phyloP scores from a whole-genome alignment of 2,797 vertebrate species.

The Esox lucius region DNA sequence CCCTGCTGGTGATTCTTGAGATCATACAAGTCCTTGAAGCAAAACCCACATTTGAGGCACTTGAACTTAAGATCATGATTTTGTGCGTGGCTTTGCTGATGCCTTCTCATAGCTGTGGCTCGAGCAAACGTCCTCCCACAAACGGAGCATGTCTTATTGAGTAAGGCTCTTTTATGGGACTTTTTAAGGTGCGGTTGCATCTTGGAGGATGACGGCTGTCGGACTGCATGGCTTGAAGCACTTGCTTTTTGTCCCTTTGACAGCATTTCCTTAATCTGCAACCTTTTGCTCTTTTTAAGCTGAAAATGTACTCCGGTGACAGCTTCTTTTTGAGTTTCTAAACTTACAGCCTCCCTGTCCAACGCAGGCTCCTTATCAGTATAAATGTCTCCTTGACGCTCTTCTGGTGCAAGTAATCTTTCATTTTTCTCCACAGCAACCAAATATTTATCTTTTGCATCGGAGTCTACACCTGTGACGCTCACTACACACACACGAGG shows the following conservation, averaged over 20 bases:
- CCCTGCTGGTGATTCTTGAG: conserved; percentile 71
- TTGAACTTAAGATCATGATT: conserved; percentile 68
- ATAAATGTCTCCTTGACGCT: conserved; percentile 21
- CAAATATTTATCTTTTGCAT: conserved; percentile 66
- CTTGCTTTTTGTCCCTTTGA: conserved; percentile 21
- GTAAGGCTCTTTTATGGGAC: conserved; percentile 58
- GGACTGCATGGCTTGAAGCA: not conserved
- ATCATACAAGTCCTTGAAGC: conserved; percentile 73
- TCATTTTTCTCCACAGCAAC: not conserved
- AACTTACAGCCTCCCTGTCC: not conserved
- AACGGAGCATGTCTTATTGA: conserved; percentile 63
- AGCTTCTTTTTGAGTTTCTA: conserved; percentile 18
- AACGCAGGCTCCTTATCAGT: conserved; percentile 14
- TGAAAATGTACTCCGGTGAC: conserved; percentile 53
- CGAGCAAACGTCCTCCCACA: conserved; percentile 68
- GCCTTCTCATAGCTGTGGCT: conserved; percentile 69
- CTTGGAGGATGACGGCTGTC: not conserved
- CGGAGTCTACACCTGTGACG: conserved; percentile 55
- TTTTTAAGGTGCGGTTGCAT: conserved; percentile 30
- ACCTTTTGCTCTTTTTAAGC: conserved; percentile 64
- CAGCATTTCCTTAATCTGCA: conserved; percentile 58
- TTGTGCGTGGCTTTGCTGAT: conserved; percentile 64
- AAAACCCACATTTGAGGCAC: conserved; percentile 65
- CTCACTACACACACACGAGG: conserved; percentile 69
- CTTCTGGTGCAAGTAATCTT: not conserved